Conservation (phyloP, 2,888 invertebrate genomes). For the Laothoe populi region DNA sequence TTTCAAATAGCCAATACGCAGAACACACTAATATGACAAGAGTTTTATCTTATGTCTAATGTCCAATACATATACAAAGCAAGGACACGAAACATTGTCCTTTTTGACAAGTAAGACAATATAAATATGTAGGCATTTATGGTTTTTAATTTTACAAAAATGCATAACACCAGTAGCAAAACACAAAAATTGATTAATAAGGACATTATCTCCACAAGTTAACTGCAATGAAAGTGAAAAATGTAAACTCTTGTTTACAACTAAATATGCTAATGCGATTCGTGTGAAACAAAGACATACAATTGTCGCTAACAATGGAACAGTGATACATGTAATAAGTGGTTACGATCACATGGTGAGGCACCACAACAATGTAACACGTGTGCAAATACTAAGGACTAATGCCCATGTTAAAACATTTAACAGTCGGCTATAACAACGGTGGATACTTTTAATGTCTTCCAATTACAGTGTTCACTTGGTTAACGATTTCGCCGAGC, state of each 20-base stretch:
- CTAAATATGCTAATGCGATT: slow-evolving; percentile 36
- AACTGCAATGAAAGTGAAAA: not conserved
- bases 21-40: too few species aligned
- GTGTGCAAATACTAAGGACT: slow-evolving; percentile 74
- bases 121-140: not conserved
- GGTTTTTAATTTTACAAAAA: not conserved
- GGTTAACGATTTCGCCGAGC: slow-evolving; percentile 80
- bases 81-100: too few species aligned
- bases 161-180: not conserved
- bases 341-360: slow-evolving; percentile 34
- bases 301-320: slow-evolving; percentile 43
- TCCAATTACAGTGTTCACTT: slow-evolving; percentile 81
- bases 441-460: slow-evolving; percentile 78
- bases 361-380: slow-evolving; percentile 65
- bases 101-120: too few species aligned
- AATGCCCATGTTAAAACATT: slow-evolving; percentile 78
- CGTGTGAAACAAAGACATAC: slow-evolving; percentile 44
- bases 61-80: too few species aligned
- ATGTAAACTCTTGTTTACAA: slow-evolving; percentile 36
- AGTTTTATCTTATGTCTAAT: too few species aligned
- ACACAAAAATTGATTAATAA: not conserved
- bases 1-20: too few species aligned
- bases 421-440: slow-evolving; percentile 80
- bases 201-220: too few species aligned
- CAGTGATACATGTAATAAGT: slow-evolving; percentile 44